These are phyloP conservation scores for Petrosia ficiformis DNA, from an alignment of 37 sponge, comb jelly and placozoan species.

Conservation along the genomic window DNA sequence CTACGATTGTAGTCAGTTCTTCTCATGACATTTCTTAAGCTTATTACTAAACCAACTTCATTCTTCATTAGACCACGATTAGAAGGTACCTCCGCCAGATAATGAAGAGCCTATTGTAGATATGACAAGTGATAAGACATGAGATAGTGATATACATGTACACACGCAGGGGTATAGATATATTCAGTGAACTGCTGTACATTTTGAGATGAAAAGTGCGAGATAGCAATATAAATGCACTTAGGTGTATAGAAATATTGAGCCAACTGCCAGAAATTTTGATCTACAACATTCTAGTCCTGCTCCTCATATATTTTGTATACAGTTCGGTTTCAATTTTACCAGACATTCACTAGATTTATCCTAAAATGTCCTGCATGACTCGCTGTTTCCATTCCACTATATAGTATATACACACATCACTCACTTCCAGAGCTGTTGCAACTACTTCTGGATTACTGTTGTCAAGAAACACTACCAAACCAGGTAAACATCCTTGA, in stretches of 20 bases:
- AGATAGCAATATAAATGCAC: neutral
- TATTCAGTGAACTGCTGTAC: neutral
- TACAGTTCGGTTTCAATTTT: too few species aligned
- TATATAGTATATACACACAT: neutral
- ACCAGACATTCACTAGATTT: too few species aligned
- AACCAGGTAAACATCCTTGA: conserved; percentile 88
- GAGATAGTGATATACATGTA: neutral
- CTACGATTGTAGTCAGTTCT: conserved; percentile 30
- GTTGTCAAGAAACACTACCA: conserved; percentile 95
- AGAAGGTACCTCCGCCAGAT: conserved; percentile 80
- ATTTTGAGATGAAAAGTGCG: too few species aligned
- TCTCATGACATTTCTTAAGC: conserved; percentile 68
- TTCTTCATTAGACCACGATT: conserved; percentile 90
- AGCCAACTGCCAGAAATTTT: too few species aligned
- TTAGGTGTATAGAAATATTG: neutral
- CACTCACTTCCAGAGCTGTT: conserved; percentile 84
- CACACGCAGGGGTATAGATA: neutral
- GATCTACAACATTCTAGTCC: too few species aligned
- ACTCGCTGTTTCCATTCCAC: too few species aligned
- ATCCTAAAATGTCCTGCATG: neutral
- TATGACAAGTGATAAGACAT: conserved; percentile 13
- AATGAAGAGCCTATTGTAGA: conserved; percentile 86
- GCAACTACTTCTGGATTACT: conserved; percentile 79
- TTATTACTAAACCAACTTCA: conserved; percentile 86
- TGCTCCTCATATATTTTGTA: too few species aligned